Evolutionary conservation across 2,797 vertebrate genomes (phyloP), one percentile per base, ranked within the genome.

Genomic region (Balearica regulorum): DNA sequence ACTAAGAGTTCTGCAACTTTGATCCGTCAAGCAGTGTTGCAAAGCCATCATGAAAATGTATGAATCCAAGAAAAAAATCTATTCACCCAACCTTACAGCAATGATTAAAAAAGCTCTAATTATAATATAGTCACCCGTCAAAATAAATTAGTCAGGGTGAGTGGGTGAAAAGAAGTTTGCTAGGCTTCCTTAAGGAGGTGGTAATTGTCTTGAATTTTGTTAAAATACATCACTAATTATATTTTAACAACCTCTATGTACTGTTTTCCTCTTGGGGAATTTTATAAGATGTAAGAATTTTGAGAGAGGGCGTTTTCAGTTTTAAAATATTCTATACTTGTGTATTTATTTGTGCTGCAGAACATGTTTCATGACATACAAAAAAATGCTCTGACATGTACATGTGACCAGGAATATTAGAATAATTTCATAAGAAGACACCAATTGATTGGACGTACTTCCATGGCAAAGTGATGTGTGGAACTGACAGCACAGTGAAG

Each of bases 141-240:
- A 97, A 97, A 97, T 94, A 97, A 96, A 94, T 97, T 97, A 93
- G 69, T 96, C 35, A 46, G 64, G 51, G 54, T 78, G 87, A 95
- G 93, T 95, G 94, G 95, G 93, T 96, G 90, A 97, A 86, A 78
- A 94, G 43, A 90, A 91, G 82, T 96, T 95, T 92, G 79, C 51
- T 65, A 93, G 87, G 62, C 53, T 95, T 92, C 84, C 76, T 91
- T 89, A 89, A 95, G 65, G 87, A 91, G 84, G 90, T 91, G 76
- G 72, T 83, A 95, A 95, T 95, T 96, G 90, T 94, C 82, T 91
- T 93, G 51, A 73, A 81, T 92, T 94, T 94, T 92, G 64, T 92
- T 95, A 89, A 96, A 96, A 93, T 91, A 89, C 35, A 78, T 94
- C 49, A 90, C 37, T 92, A 83, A 86, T 95, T 94, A 21, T 91